Percentiles rank a stretch among this genome's conserved stretches.
These are phyloP conservation scores for Ptychobarbus kaznakovi DNA, from an alignment of 2,797 vertebrate species.

Conservation along the genomic window DNA sequence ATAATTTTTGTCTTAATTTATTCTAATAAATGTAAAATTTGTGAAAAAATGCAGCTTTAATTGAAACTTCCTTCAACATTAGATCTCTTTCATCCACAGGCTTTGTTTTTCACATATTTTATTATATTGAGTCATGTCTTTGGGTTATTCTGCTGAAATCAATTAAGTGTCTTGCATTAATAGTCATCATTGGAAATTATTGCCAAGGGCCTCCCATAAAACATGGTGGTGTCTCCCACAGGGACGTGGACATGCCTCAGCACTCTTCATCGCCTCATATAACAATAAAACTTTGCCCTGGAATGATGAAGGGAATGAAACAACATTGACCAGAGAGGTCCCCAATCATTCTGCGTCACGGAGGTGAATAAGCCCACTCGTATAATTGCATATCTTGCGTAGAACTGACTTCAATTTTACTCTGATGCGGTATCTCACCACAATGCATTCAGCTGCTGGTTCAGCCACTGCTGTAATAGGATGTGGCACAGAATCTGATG, in stretches of 20 bases:
- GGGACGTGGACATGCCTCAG: constrained; percentile 65
- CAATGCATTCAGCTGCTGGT: constrained; percentile 32
- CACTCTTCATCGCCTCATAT: constrained; percentile 71
- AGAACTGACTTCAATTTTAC: constrained; percentile 59
- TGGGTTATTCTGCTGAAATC: constrained; percentile 57
- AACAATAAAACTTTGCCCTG: constrained; percentile 68
- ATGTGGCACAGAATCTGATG: constrained; percentile 53
- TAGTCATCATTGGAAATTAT: constrained; percentile 68
- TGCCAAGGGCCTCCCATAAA: constrained; percentile 67
- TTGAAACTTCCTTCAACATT: background rate
- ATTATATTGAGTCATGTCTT: constrained; percentile 25
- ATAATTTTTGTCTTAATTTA: background rate
- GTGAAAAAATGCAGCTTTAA: background rate
- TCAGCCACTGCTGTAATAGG: constrained; percentile 46
- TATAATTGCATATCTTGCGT: constrained; percentile 58
- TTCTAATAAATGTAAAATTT: background rate
- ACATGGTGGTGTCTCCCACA: constrained; percentile 54
- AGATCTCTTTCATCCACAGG: background rate
- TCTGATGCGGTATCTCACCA: constrained; percentile 43
- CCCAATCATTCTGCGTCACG: constrained; percentile 51
- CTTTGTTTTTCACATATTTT: constrained; percentile 23
- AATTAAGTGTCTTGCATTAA: constrained; percentile 65
- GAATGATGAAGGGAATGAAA: constrained; percentile 62
- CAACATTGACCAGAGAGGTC: constrained; percentile 50
- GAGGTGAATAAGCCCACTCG: constrained; percentile 54